Evolutionary conservation across 1,140 invertebrate species (phyloP).

Genomic region (Caenorhabditis elegans): DNA sequence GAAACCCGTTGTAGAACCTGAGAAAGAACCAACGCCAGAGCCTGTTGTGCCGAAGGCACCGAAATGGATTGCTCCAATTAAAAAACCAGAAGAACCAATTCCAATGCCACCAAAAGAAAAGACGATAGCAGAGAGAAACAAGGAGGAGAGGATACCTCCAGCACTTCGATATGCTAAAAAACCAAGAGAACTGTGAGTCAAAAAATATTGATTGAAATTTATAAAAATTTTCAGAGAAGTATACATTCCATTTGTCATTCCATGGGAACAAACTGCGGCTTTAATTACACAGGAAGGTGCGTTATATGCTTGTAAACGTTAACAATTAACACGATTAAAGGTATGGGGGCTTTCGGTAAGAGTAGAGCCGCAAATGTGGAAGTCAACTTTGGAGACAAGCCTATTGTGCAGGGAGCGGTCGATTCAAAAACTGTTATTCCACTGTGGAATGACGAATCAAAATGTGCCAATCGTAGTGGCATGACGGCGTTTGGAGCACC

Average conservation of each 20-base stretch:
- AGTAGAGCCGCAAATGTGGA: constrained; percentile 30
- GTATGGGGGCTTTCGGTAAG: constrained; percentile 44
- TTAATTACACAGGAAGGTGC: constrained; percentile 36
- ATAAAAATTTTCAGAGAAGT: constrained; percentile 4
- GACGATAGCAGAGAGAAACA: neutral
- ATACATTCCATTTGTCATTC: constrained; percentile 32
- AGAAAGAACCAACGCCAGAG: constrained; percentile 2
- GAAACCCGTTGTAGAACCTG: neutral
- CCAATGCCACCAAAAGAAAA: constrained; percentile 36
- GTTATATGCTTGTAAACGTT: neutral
- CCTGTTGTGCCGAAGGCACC: neutral
- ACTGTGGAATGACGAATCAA: constrained; percentile 9
- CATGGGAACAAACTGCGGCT: constrained; percentile 42
- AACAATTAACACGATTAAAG: neutral
- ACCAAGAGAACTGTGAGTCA: constrained; percentile 21
- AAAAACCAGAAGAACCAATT: constrained; percentile 6
- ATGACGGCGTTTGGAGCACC: constrained; percentile 33
- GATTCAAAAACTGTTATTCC: constrained; percentile 38
- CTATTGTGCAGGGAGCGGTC: constrained; percentile 33
- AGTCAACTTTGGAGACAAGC: constrained; percentile 44
- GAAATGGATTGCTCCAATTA: constrained; percentile 21
- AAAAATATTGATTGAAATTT: neutral
- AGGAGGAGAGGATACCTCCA: constrained; percentile 34
- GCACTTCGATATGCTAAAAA: constrained; percentile 18
- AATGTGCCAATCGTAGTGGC: constrained; percentile 24